Percentiles rank a stretch among this genome's conserved stretches.
Conservation (phyloP, 1,140 invertebrate genomes). For the Temnothorax nylanderi region DNA sequence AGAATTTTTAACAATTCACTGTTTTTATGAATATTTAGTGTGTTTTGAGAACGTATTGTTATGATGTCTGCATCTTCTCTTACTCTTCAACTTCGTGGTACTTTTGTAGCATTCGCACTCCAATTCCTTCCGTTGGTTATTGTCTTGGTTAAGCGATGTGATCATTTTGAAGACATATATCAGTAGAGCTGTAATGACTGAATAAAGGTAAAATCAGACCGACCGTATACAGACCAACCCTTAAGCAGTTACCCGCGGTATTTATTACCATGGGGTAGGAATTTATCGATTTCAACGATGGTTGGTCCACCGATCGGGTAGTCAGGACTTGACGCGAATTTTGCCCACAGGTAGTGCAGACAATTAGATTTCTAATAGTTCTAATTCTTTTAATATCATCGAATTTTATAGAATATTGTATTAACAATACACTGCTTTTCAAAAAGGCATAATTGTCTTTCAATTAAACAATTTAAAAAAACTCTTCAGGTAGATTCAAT, state of each 20-base stretch:
- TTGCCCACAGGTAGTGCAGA: background rate
- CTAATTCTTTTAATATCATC: background rate
- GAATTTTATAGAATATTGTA: background rate
- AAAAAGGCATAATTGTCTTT: background rate
- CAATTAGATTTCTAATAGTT: background rate
- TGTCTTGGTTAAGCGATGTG: too few species aligned
- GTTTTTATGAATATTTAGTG: background rate
- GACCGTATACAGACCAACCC: background rate
- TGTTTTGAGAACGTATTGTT: background rate
- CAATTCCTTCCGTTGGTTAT: background rate
- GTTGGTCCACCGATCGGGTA: background rate
- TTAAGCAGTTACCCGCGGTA: conserved; percentile 3
- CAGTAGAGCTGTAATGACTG: conserved; percentile 25
- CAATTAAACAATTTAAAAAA: background rate
- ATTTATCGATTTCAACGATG: conserved; percentile 32
- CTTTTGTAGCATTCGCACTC: background rate
- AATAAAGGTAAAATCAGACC: conserved; percentile 28
- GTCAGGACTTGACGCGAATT: background rate
- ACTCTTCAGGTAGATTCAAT: background rate
- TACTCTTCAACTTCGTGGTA: too few species aligned
- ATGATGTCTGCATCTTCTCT: too few species aligned
- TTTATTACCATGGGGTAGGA: conserved; percentile 22
- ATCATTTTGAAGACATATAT: background rate
- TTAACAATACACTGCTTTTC: background rate
- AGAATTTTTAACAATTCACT: too few species aligned